phyloP scores from a whole-genome alignment of 1,140 invertebrate species.

The Oscheius sp. region DNA sequence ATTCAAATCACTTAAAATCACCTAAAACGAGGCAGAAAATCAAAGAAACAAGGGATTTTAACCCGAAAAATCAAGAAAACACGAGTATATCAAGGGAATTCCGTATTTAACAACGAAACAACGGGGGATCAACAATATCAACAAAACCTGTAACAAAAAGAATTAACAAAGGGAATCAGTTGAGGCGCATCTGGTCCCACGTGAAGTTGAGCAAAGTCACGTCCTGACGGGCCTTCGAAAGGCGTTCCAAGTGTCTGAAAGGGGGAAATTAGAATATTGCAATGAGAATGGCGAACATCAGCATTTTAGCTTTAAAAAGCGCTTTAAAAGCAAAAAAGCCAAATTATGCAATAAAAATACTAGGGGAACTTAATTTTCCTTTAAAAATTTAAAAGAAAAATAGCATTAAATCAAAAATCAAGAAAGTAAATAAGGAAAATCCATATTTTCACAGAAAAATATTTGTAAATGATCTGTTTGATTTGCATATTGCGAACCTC shows the following conservation, averaged over 20 bases:
- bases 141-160: slow-evolving; percentile 23
- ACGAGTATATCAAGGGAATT: no score
- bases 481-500: slow-evolving; percentile 41
- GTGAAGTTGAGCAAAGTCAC: slow-evolving; percentile 43
- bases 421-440: no score
- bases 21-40: slow-evolving; percentile 15
- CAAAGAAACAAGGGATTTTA: background rate
- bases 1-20: background rate
- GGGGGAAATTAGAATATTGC: background rate
- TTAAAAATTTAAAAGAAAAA: no score
- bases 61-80: background rate
- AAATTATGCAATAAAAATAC: no score
- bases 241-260: slow-evolving; percentile 57
- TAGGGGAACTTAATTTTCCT: no score
- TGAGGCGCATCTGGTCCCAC: slow-evolving; percentile 31
- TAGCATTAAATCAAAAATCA: no score
- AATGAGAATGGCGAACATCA: no score
- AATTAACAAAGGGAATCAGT: slow-evolving; percentile 22
- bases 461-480: no score
- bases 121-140: background rate
- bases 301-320: no score
- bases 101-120: background rate
- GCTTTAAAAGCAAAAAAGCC: no score
- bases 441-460: no score
- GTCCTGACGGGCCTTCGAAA: slow-evolving; percentile 40